Evolutionary conservation across 2,888 invertebrate species (phyloP).

Genomic region (Lypha dubia): DNA sequence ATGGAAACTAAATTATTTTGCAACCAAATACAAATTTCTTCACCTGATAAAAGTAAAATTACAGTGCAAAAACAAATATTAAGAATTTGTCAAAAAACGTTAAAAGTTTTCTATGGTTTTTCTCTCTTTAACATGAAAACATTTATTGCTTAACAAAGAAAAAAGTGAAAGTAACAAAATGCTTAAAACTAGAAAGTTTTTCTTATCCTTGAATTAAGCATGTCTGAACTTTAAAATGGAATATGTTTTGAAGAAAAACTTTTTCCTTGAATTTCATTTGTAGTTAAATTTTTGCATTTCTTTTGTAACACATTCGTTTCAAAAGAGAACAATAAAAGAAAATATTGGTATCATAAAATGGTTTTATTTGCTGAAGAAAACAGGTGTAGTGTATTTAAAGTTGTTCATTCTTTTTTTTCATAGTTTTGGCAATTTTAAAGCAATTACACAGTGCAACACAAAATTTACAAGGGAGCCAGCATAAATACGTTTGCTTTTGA

Average conservation of each 20-base stretch:
- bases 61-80: neutral
- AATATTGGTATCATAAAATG: too few relatives aligned
- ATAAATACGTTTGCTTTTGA: too few relatives aligned
- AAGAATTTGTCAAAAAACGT: neutral
- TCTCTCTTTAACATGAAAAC: neutral
- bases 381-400: too few relatives aligned
- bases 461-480: too few relatives aligned
- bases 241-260: conserved; percentile 6
- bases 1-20: too few relatives aligned
- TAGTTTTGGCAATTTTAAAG: too few relatives aligned
- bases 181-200: neutral
- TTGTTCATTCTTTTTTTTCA: too few relatives aligned
- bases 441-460: too few relatives aligned
- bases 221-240: conserved; percentile 18
- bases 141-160: conserved; percentile 15
- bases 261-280: neutral
- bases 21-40: neutral
- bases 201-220: neutral
- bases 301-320: neutral
- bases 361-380: too few relatives aligned
- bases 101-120: neutral
- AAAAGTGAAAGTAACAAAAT: neutral
- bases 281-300: neutral
- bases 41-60: neutral
- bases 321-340: neutral